Evolutionary conservation across 1,140 invertebrate genomes (phyloP), one percentile per base, ranked within the genome.

Genomic region (Ceratina calcarata): DNA sequence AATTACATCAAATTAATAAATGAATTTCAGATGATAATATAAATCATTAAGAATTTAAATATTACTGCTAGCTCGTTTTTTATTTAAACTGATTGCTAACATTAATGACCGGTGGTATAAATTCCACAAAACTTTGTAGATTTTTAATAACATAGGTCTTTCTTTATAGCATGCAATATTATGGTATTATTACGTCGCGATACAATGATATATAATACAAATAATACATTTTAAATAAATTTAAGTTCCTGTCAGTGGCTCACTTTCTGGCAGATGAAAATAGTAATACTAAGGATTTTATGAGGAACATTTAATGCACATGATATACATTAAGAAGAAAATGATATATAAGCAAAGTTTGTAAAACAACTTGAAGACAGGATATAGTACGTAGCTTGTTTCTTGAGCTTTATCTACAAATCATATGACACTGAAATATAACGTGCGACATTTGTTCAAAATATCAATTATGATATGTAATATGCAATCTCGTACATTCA

Each of bases 241-340:
- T 78, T 27, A 72, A 68, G 62, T 71, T 70, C 62, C 71, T 83
- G 57, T 87, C 85, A 64, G 84, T 88, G 86, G 86, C 81, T 87
- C 85, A 86, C 86, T 85, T 87, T 78, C 76, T 81, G 86, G 86
- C 86, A 88, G 86, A 85, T 85, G 77, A 69, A 85, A 87, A 60
- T 82, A 8, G 74, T 73, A 65, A 65, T 37, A 57, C 15, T 57
- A 67, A 61, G 61, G 22, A 57, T 18, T 65, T 66, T 65, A 57
- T 32, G 49, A 24, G 65, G 15, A 70, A 62, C 15, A 58, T 49
- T 22, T 53, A 27, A 79, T 65, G 22, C 45, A 55, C 20, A 18
- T 60, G 45, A 70, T 51, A 51, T 32, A 20, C 57, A 24, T 78
- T 58, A 57, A 45, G 37, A 57, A 45, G 37, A 3, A 68, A 49